Evolutionary conservation across 92 coral and sea anemone genomes (phyloP), one percentile per base, ranked within the genome.

Genomic region (Paramuricea clavata): DNA sequence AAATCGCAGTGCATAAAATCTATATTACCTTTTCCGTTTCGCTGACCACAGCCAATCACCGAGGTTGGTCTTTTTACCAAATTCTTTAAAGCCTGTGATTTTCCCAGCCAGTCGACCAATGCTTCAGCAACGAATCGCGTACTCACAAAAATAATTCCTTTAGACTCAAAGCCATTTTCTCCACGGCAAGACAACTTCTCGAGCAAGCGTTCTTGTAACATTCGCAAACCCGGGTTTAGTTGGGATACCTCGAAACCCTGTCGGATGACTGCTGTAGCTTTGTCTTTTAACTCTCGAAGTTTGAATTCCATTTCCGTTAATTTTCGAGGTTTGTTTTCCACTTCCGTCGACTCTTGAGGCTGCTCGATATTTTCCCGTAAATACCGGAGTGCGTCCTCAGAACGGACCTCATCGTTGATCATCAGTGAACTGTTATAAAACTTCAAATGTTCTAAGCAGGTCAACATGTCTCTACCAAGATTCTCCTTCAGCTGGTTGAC

Each of bases 401-500:
- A 85, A 19, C 96, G 96, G 1, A 93, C 76, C 31, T 86, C 78
- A 61, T 89, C 91, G 81, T 93, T 95, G 85, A 93, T 93, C 49
- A 91, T 81, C 36, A 95, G 76, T 5, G 96, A 89, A 26, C 72
- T 90, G 86, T 95, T 91, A 78, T 94, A 96, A 23, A 88, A 93
- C 13, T 93, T 79, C 22, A 96, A 65, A 49, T 94, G 99, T 72
- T 96, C 99, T 4, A 98, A 91, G 68, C 82, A 94, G 19, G 99
- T 96, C 49, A 96, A 90, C 7, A 83, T 54, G 71, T 85, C 93
- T 42, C 99, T 91, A 19, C 88, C 88, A 0, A 90, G 83, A 28
- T 85, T 90, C 22, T 62, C 87, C 17, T 91, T 87, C 32, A 87
- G 88, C 65, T 90, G 64, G 31, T 74, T 88, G 70, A 89, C 93